phyloP scores from a whole-genome alignment of 2,888 invertebrate species.

The Apodemia zela region DNA sequence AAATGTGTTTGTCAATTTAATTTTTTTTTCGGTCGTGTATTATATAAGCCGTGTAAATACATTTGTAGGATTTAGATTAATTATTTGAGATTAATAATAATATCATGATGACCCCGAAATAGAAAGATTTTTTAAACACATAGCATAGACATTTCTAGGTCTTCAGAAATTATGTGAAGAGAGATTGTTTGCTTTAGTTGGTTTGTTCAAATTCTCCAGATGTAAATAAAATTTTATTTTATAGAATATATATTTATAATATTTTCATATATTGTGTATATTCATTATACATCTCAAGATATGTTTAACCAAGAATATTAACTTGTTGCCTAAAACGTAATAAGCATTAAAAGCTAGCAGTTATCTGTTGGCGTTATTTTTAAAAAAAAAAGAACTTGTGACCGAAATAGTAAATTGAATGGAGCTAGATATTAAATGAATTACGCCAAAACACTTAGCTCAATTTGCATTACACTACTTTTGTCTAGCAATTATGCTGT shows the following conservation, averaged over 20 bases:
- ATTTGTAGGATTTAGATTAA: conserved; percentile 43
- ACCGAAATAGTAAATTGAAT: too few relatives aligned
- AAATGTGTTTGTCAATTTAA: conserved; percentile 67
- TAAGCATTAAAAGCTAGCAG: too few relatives aligned
- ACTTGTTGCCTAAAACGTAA: background rate
- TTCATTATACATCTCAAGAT: background rate
- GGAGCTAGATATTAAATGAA: too few relatives aligned
- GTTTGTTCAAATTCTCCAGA: background rate
- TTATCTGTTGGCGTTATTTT: too few relatives aligned
- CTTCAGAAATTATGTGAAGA: background rate
- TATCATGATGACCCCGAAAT: too few relatives aligned
- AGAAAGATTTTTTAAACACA: background rate
- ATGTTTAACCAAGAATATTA: background rate
- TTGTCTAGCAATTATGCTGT: too few relatives aligned
- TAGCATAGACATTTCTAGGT: background rate
- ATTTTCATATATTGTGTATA: background rate
- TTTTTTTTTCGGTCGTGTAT: conserved; percentile 44
- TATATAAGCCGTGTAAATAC: conserved; percentile 59
- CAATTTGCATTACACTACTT: too few relatives aligned
- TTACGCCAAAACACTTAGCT: too few relatives aligned
- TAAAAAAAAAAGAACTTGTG: too few relatives aligned
- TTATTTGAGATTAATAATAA: conserved; percentile 37
- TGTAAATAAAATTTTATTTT: background rate
- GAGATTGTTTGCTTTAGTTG: background rate
- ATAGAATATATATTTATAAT: background rate